These are phyloP conservation scores for Sarcophaga subvicina DNA, from an alignment of 2,888 invertebrate species.

Conservation along the genomic window DNA sequence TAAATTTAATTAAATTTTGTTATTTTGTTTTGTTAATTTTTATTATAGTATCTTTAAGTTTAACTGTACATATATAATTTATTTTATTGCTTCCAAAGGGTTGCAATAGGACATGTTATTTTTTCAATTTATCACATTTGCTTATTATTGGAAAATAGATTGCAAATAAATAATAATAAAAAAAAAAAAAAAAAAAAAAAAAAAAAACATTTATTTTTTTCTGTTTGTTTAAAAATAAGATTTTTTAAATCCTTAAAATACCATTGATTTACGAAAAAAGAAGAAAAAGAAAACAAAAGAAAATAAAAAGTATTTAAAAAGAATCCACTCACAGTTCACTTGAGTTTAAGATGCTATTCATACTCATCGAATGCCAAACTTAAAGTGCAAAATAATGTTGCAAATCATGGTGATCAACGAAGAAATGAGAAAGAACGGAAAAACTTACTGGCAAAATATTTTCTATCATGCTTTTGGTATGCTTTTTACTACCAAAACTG, in stretches of 20 bases:
- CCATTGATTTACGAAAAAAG: slow-evolving; percentile 33
- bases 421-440: not conserved
- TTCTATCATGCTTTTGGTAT: not conserved
- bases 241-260: slow-evolving; percentile 28
- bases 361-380: slow-evolving; percentile 46
- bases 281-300: slow-evolving; percentile 7
- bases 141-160: too few species aligned
- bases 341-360: slow-evolving; percentile 19
- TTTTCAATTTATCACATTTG: too few species aligned
- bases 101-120: too few species aligned
- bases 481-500: slow-evolving; percentile 2
- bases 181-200: too few species aligned
- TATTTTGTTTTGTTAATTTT: too few species aligned
- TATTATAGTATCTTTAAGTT: too few species aligned
- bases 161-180: too few species aligned
- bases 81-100: too few species aligned
- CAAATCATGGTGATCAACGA: slow-evolving; percentile 48
- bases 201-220: too few species aligned
- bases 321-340: not conserved
- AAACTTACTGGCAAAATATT: not conserved
- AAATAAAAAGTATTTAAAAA: not conserved
- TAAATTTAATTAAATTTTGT: too few species aligned
- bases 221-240: slow-evolving; percentile 13
- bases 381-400: slow-evolving; percentile 62
- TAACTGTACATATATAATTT: too few species aligned